Evolutionary conservation across 1,140 invertebrate genomes (phyloP).

Genomic region (Neocloeon triangulifer): DNA sequence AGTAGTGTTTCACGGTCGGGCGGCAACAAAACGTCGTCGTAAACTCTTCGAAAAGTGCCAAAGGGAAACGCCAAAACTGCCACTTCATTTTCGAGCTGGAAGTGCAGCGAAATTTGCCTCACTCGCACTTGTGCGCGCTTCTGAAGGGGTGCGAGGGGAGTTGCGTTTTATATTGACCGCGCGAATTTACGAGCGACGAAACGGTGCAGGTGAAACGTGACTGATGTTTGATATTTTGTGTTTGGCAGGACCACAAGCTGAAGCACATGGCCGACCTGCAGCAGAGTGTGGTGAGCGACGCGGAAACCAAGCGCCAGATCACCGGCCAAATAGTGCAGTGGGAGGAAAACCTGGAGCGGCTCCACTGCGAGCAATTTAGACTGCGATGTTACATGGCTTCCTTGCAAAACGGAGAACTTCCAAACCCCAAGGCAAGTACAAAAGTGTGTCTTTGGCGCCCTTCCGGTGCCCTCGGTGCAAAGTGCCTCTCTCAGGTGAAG

Average conservation of each 20-base stretch:
- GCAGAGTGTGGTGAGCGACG: slow-evolving; percentile 79
- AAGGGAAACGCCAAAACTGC: no score
- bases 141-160: no score
- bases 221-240: slow-evolving; percentile 5
- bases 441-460: not conserved
- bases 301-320: slow-evolving; percentile 74
- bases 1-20: no score
- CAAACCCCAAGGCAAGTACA: slow-evolving; percentile 89
- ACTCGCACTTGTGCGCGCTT: no score
- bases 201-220: no score
- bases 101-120: no score
- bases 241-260: slow-evolving; percentile 71
- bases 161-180: no score
- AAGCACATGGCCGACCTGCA: slow-evolving; percentile 96
- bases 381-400: slow-evolving; percentile 92
- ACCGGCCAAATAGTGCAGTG: slow-evolving; percentile 81
- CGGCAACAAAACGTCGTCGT: no score
- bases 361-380: slow-evolving; percentile 92
- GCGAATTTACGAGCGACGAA: no score
- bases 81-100: no score
- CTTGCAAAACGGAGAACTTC: slow-evolving; percentile 82
- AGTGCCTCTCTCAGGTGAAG: no score
- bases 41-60: no score
- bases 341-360: slow-evolving; percentile 88
- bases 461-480: not conserved